Percentiles rank a stretch among this genome's conserved stretches.
phyloP scores from a whole-genome alignment of 1,140 invertebrate genomes.

The Euwallacea fornicatus region DNA sequence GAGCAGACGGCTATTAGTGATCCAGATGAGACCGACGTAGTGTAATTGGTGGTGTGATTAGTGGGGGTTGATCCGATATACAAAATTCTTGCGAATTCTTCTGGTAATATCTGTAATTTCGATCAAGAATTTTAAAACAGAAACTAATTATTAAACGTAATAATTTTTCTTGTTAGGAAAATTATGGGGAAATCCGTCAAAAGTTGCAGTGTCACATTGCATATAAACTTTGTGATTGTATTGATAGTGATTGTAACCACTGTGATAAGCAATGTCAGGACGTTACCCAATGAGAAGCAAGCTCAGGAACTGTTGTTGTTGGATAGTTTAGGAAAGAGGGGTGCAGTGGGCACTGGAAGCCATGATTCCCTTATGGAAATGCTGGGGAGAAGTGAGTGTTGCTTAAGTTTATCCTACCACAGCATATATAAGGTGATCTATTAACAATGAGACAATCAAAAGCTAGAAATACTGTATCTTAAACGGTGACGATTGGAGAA shows the following conservation, averaged over 20 bases:
- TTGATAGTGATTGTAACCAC: too few relatives aligned
- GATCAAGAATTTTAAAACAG: too few relatives aligned
- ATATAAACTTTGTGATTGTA: not conserved
- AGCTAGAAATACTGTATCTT: too few relatives aligned
- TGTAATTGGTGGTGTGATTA: not conserved
- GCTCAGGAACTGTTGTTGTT: conserved; percentile 73
- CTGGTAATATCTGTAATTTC: not conserved
- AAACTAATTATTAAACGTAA: too few relatives aligned
- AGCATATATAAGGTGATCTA: too few relatives aligned
- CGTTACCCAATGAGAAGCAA: conserved; percentile 63
- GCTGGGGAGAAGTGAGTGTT: conserved; percentile 74
- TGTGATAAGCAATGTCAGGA: conserved; percentile 39
- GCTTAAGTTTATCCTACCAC: too few relatives aligned
- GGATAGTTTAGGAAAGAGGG: conserved; percentile 67
- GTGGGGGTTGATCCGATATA: too few relatives aligned
- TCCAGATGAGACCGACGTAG: not conserved
- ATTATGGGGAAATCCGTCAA: not conserved
- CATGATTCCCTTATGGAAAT: conserved; percentile 78
- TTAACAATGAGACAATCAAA: too few relatives aligned
- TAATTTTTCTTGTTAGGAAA: not conserved
- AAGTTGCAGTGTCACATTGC: not conserved
- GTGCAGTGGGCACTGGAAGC: conserved; percentile 54
- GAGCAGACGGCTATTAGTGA: too few relatives aligned
- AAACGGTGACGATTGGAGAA: too few relatives aligned
- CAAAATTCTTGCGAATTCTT: too few relatives aligned